Evolutionary conservation across 2,113 vertebrate genomes (phyloP), one percentile per base, ranked within the genome.

Genomic region (Ascaphus truei): DNA sequence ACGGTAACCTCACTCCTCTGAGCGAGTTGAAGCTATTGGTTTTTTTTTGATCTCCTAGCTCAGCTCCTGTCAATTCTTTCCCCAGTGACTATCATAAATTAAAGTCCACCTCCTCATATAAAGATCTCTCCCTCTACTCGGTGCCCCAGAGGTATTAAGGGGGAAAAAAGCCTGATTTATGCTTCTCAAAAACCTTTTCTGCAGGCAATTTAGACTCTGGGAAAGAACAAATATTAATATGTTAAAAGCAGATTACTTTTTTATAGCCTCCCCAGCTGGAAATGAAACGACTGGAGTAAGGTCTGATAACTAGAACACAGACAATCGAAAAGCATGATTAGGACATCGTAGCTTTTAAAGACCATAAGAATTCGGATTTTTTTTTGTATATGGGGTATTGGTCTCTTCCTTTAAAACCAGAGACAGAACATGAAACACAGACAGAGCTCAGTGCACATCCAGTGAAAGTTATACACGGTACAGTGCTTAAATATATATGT

Each of bases 221-320:
- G 31, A 66, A 52, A 43, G 25, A 66, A 55, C 50, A 55, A 66
- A 66, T 66, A 66, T 66, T 66, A 55, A 66, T 55, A 23, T 31
- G 63, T 41, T 66, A 66, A 66, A 66, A 66, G 63, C 43, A 56
- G 50, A 66, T 65, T 53, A 65, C 55, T 41, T 66, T 63, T 66
- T 39, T 55, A 41, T 66, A 36, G 29, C 36, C 50, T 66, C 13
- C 63, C 51, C 63, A 55, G 63, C 63, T 66, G 63, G 63, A 66
- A 43, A 55, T 31, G 25, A 55, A 66, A 5, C 63, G 26, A 52
- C 25, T 43, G 22, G 33, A 43, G 36, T 34, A 36, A 56, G 36
- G 36, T 52, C 34, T 22, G 18, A 55, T 39, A 66, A 53, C 25
- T 66, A 36, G 63, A 51, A 63, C 29, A 13, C 29, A 51, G 45